Conservation (phyloP, 2,113 vertebrate genomes). For the Chloropsis cyanopogon region DNA sequence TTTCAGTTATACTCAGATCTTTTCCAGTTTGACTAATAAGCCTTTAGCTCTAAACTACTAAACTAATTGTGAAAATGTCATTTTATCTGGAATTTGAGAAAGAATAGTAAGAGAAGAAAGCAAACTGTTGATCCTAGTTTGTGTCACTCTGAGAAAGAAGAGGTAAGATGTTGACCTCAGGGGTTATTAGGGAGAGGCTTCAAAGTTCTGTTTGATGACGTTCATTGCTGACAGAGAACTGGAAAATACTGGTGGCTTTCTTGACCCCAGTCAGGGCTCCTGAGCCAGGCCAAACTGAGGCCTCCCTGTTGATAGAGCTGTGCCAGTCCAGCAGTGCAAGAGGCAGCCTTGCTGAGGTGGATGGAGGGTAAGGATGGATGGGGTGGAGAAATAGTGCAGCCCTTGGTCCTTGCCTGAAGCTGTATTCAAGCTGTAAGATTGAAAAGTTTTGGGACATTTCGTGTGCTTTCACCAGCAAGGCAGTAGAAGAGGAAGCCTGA, state of each 20-base stretch:
- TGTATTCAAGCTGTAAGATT: background rate
- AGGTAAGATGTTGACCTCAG: background rate
- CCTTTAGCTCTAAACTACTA: background rate
- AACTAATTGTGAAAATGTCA: background rate
- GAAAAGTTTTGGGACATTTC: background rate
- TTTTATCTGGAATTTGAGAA: background rate
- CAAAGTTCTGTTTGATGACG: background rate
- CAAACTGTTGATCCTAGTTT: background rate
- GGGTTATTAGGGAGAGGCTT: background rate
- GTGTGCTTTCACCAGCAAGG: background rate
- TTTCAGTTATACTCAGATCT: background rate
- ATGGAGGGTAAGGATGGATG: background rate
- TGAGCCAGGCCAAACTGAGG: accelerated
- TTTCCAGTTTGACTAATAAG: background rate
- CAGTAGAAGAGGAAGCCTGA: background rate
- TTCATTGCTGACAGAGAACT: background rate
- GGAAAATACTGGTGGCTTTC: background rate
- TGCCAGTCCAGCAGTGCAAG: background rate
- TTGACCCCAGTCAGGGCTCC: background rate
- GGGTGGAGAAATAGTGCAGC: background rate
- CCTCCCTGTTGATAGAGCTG: background rate
- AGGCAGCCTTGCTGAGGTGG: background rate
- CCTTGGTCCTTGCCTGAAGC: background rate
- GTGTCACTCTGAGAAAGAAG: background rate
- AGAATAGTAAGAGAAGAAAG: background rate